Base-by-base conservation (phyloP, 2,113 vertebrate species). In the Cercopithecus mona region DNA sequence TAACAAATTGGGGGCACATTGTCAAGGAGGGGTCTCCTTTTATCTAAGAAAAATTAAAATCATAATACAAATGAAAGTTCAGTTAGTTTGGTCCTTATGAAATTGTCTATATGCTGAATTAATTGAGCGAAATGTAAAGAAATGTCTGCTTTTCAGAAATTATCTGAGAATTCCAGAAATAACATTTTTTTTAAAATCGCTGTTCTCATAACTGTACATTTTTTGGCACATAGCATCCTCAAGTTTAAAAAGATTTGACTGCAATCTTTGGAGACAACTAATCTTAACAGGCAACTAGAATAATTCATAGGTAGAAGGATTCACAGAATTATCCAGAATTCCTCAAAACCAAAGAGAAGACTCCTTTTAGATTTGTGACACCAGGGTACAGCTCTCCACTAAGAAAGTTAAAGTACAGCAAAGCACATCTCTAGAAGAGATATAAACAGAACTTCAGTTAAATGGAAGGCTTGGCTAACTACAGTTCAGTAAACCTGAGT, bases 401-500 rank as follows among this genome's bases (percentile, higher is more conserved):
- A 64, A 52, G 45, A 90, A 92, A 82, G 68, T 25, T 55, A 45
- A 88, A 90, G 43, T 59, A 25, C 66, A 70, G 25, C 84, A 96
- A 70, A 82, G 61, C 68, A 90, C 76, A 86, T 30, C 93, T 70
- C 55, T 20, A 80, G 78, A 80, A 96, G 88, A 79, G 88, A 79
- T 16, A 82, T 18, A 84, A 68, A 80, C 32, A 81, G 76, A 96
- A 64, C 38, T 92, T 92, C 92, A 83, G 82, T 35, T 90, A 57
- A 80, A 90, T 38, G 89, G 61, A 92, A 97, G 96, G 72, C 87
- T 90, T 87, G 92, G 85, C 88, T 92, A 97, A 91, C 89, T 73
- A 96, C 80, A 93, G 85, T 64, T 81, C 76, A 88, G 80, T 88
- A 89, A 94, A 96, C 64, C 78, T 84, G 75, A 91, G 90, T 23